Evolutionary conservation across 2,888 invertebrate species (phyloP).

Genomic region (Microctonus brassicae): DNA sequence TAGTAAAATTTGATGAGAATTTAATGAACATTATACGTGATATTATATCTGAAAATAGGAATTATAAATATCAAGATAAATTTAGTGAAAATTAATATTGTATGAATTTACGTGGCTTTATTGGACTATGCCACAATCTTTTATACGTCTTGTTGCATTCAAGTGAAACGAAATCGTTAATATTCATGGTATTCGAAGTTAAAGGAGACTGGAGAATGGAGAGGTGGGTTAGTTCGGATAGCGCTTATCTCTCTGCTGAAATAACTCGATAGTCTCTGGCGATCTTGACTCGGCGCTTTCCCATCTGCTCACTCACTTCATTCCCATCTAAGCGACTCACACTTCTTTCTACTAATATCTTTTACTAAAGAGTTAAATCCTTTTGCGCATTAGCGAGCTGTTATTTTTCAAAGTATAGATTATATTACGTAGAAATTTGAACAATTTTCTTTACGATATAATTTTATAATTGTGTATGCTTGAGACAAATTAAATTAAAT

Average conservation of each 20-base stretch:
- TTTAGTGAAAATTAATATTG: not conserved
- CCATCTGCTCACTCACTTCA: conserved; percentile 45
- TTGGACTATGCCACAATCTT: not conserved
- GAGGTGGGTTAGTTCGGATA: not conserved
- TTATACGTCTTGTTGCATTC: conserved; percentile 38
- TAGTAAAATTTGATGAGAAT: conserved; percentile 6
- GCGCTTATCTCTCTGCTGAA: conserved; percentile 64
- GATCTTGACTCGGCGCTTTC: conserved; percentile 62
- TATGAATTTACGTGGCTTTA: not conserved
- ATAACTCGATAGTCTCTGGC: conserved; percentile 62
- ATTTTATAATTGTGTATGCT: too few species aligned
- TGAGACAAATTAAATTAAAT: too few species aligned
- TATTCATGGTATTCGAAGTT: conserved; percentile 62
- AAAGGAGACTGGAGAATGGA: conserved; percentile 31
- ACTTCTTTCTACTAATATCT: not conserved
- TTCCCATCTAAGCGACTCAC: not conserved
- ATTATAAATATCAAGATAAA: not conserved
- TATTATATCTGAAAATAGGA: not conserved
- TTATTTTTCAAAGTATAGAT: not conserved
- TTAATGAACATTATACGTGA: conserved; percentile 9
- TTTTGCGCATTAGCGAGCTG: not conserved
- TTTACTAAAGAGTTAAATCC: not conserved
- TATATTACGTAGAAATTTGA: not conserved
- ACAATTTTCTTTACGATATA: not conserved
- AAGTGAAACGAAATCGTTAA: conserved; percentile 59